Evolutionary conservation across 2,888 invertebrate genomes (phyloP).

Genomic region (Rhynchonema sp.): DNA sequence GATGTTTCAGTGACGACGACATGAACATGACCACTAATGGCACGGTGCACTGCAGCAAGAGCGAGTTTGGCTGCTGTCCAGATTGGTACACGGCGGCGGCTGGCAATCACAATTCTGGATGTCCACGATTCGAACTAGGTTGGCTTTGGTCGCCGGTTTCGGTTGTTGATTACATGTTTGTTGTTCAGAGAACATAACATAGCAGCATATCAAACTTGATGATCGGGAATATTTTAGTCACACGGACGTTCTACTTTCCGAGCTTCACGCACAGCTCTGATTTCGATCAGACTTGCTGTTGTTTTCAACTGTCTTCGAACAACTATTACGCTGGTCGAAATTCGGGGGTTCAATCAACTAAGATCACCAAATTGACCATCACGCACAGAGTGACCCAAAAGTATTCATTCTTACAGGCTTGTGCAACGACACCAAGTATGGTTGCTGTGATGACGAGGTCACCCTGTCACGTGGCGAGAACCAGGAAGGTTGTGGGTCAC

Average conservation of each 20-base stretch:
- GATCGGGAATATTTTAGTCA: too few relatives aligned
- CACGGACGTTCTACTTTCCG: too few relatives aligned
- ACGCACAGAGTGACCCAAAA: not conserved
- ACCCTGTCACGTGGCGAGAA: slow-evolving; percentile 56
- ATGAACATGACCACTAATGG: slow-evolving; percentile 8
- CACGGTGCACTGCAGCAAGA: slow-evolving; percentile 23
- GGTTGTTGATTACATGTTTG: too few relatives aligned
- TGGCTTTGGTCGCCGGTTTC: too few relatives aligned
- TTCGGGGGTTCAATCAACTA: too few relatives aligned
- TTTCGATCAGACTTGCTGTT: too few relatives aligned
- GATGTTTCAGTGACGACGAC: not conserved
- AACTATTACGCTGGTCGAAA: too few relatives aligned
- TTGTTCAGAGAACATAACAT: too few relatives aligned
- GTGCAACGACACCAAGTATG: slow-evolving; percentile 53
- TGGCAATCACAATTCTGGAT: slow-evolving; percentile 22
- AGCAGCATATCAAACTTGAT: too few relatives aligned
- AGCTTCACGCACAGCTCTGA: too few relatives aligned
- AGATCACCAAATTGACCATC: too few relatives aligned
- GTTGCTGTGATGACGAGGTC: slow-evolving; percentile 66
- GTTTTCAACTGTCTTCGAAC: too few relatives aligned
- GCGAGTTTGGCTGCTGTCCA: slow-evolving; percentile 27
- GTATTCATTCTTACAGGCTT: slow-evolving; percentile 1
- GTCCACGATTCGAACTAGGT: slow-evolving; percentile 19
- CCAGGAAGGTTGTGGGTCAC: slow-evolving; percentile 53
- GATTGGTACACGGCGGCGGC: slow-evolving; percentile 27